These are phyloP conservation scores for Pelvicachromis taeniatus DNA, from an alignment of 2,113 vertebrate species.

Conservation along the genomic window DNA sequence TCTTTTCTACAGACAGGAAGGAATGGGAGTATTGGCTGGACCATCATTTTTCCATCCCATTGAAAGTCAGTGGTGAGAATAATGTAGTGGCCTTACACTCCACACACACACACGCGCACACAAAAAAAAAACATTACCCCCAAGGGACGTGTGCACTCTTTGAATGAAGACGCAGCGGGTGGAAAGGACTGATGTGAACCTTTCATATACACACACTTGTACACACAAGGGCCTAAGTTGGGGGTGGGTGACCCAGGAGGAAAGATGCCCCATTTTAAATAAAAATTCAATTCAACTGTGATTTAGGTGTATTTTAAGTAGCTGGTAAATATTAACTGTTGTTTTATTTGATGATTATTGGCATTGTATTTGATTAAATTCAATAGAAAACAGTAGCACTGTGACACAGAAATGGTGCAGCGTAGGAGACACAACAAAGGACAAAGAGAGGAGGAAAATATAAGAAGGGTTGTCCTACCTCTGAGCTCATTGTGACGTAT, in stretches of 20 bases:
- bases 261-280: background rate
- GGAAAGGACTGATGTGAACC: slow-evolving; percentile 27
- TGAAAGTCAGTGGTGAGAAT: slow-evolving; percentile 54
- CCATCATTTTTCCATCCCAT: slow-evolving; percentile 16
- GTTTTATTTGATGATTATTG: background rate
- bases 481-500: slow-evolving; percentile 50
- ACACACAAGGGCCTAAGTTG: background rate
- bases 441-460: slow-evolving; percentile 32
- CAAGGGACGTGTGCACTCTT: slow-evolving; percentile 42
- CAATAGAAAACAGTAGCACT: background rate
- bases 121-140: slow-evolving; percentile 16
- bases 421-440: slow-evolving; percentile 30
- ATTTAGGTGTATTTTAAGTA: background rate
- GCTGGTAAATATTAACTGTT: background rate
- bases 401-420: background rate
- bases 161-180: slow-evolving; percentile 15
- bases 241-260: background rate
- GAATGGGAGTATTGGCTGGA: background rate
- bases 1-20: slow-evolving; percentile 33
- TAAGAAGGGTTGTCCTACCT: slow-evolving; percentile 29
- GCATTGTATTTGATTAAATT: background rate
- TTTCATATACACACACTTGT: slow-evolving; percentile 16
- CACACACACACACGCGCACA: slow-evolving; percentile 8
- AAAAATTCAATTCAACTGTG: background rate
- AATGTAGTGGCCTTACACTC: slow-evolving; percentile 16